phyloP scores from a whole-genome alignment of 1,140 invertebrate species.

The Venturia canescens region DNA sequence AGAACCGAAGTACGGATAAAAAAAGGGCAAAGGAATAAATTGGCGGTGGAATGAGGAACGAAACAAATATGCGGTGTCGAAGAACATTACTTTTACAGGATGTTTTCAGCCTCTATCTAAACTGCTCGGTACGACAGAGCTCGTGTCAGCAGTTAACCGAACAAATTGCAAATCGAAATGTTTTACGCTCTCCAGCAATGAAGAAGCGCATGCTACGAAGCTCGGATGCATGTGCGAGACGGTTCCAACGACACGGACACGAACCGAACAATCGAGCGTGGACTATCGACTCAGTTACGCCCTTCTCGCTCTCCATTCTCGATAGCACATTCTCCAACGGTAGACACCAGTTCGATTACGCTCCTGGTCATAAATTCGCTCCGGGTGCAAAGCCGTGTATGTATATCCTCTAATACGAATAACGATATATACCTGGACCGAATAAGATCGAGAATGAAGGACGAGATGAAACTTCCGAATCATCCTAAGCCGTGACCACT shows the following conservation, averaged over 20 bases:
- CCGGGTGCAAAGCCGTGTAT: slow-evolving; percentile 13
- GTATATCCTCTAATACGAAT: slow-evolving; percentile 15
- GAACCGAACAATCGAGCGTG: slow-evolving; percentile 1
- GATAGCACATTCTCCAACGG: background rate
- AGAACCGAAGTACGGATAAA: background rate
- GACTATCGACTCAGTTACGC: background rate
- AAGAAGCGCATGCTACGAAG: background rate
- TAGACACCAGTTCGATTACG: slow-evolving; percentile 63
- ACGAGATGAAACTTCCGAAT: slow-evolving; percentile 2
- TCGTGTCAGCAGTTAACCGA: slow-evolving; percentile 55
- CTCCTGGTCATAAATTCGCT: slow-evolving; percentile 44
- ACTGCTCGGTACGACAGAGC: slow-evolving; percentile 58
- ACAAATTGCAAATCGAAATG: slow-evolving; percentile 66
- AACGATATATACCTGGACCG: background rate
- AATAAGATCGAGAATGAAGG: background rate
- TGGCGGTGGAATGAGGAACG: background rate
- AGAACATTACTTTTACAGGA: slow-evolving; percentile 7
- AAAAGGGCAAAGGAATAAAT: background rate
- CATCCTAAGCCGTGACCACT: background rate
- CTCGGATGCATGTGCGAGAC: background rate
- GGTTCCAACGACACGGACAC: background rate
- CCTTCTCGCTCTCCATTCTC: background rate
- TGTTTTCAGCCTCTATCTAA: slow-evolving; percentile 45
- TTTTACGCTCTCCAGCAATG: slow-evolving; percentile 65
- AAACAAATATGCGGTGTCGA: background rate